Evolutionary conservation across 2,797 vertebrate genomes (phyloP).

Genomic region (Fistularia tabacaria): DNA sequence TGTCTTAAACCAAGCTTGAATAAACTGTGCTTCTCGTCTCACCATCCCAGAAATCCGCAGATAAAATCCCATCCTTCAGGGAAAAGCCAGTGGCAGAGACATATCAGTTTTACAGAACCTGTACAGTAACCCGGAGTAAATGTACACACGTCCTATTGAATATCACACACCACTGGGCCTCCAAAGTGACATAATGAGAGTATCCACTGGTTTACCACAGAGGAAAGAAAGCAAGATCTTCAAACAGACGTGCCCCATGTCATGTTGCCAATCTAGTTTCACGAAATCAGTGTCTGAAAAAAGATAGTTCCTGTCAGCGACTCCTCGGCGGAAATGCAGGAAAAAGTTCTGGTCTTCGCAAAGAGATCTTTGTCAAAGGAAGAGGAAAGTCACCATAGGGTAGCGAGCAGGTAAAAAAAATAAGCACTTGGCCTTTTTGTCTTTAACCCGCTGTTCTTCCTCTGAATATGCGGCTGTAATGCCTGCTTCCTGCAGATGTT

Average conservation of each 20-base stretch:
- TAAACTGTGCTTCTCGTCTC: conserved; percentile 21
- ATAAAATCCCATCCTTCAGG: conserved; percentile 25
- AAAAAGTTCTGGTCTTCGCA: conserved; percentile 34
- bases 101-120: conserved; percentile 35
- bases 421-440: conserved; percentile 35
- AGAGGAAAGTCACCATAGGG: conserved; percentile 38
- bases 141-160: conserved; percentile 43
- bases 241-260: too few species aligned
- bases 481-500: conserved; percentile 59
- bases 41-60: conserved; percentile 2
- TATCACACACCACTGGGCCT: conserved; percentile 24
- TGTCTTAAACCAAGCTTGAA: conserved; percentile 21
- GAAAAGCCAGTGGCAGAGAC: conserved; percentile 37
- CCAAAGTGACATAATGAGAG: conserved; percentile 39
- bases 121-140: conserved; percentile 36
- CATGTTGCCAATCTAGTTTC: conserved; percentile 39
- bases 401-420: conserved; percentile 40
- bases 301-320: conserved; percentile 43
- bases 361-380: conserved; percentile 44
- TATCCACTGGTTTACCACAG: conserved; percentile 40
- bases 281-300: conserved; percentile 51
- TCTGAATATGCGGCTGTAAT: conserved; percentile 37
- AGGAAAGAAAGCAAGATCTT: conserved; percentile 32
- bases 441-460: conserved; percentile 51
- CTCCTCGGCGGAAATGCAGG: conserved; percentile 37